A percentile compares a stretch with the other conserved stretches of the same genome.
Evolutionary conservation across 2,113 vertebrate genomes (phyloP).

Genomic region (Vidua macroura): DNA sequence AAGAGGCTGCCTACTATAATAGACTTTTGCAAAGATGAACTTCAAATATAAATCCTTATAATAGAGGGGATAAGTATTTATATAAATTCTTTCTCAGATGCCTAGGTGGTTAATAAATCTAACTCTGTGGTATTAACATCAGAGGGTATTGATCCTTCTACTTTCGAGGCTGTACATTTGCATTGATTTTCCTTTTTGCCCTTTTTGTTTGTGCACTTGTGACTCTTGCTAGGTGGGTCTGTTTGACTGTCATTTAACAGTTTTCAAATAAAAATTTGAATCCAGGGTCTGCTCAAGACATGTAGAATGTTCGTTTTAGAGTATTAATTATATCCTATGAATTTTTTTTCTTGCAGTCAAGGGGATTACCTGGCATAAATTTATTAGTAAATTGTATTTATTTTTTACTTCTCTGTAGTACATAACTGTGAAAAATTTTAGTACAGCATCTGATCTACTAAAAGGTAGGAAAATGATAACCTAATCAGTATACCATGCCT

Average conservation of each 20-base stretch:
- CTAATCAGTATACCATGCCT: not conserved
- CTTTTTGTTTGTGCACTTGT: not conserved
- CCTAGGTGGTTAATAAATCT: conserved; percentile 36
- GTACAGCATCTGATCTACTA: not conserved
- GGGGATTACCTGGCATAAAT: not conserved
- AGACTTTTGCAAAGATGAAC: conserved; percentile 15
- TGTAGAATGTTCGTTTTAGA: not conserved
- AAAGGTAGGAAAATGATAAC: not conserved
- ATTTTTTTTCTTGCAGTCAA: not conserved
- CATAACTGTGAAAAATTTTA: not conserved
- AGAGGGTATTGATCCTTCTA: not conserved
- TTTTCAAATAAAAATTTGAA: not conserved
- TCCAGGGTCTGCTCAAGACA: not conserved
- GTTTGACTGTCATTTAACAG: not conserved
- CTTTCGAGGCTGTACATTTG: not conserved
- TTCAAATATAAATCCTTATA: conserved; percentile 31
- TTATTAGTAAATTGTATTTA: not conserved
- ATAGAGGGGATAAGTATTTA: conserved; percentile 6
- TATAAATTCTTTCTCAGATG: conserved; percentile 1
- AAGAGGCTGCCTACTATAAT: not conserved
- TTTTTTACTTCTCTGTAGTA: not conserved
- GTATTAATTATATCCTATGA: not conserved
- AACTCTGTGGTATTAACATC: not conserved
- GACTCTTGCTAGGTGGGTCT: not conserved
- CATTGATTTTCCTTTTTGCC: not conserved